Evolutionary conservation across 2,888 invertebrate species (phyloP), one percentile per base, ranked within the genome.

Genomic region (Oscheius sp.): DNA sequence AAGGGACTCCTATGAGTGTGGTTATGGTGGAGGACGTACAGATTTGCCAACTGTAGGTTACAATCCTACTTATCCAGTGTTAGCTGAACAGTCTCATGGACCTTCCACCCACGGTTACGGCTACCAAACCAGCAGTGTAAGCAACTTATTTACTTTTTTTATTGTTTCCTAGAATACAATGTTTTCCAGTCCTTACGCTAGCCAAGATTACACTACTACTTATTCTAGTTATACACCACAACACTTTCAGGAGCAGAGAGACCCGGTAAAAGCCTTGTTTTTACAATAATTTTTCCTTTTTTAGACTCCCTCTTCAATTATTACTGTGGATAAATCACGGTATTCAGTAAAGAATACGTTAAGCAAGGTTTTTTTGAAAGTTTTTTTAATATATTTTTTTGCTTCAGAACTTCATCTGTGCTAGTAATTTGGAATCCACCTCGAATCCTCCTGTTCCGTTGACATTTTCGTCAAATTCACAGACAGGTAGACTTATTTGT

Each of bases 1-100:
- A 30, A 66, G 66, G 26, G 56, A 41, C 2, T 66, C 66, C 9
- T 67, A 67, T 28, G 33, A 51, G 22, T 67, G 50, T 41, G 67
- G 67, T 28, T 67, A 67, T 49, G 57, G 38, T 6, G 67, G 47
- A 6, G 54, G 56, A 32, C 59, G 67, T 6, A 47, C 61, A 6
- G 67, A 67, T 28, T 50, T 67, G 8, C 67, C 57, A 30, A 33
- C 33, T 22, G 49, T 32, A 20, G 67, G 67, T 8, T 59, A 67
- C 26, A 44, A 67, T 49, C 67, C 67, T 3, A 49, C 49, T 14
- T 67, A 67, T 44, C 57, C 66, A 30, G 38, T 8, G 8, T 9
- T 14, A 36, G 36, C 36, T 9, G 14, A 36, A 9, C 36, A 8
- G n/a, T n/a, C n/a, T n/a, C n/a, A n/a, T n/a, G n/a, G 8, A 45